Percentiles rank a stretch among this genome's conserved stretches.
These are phyloP conservation scores for Gymnodraco acuticeps DNA, from an alignment of 2,797 vertebrate genomes.

Conservation along the genomic window DNA sequence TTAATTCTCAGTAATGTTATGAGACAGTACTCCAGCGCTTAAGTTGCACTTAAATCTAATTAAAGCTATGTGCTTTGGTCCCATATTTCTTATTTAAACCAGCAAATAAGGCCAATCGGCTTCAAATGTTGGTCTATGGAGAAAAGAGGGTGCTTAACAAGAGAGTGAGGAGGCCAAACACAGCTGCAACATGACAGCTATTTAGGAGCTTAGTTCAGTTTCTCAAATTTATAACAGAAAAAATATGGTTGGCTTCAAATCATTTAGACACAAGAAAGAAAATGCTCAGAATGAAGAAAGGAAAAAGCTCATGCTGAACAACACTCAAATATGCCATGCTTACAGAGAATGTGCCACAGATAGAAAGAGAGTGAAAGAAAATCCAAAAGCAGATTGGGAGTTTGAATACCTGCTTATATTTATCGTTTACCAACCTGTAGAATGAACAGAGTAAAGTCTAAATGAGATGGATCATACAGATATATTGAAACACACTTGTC, in stretches of 20 bases:
- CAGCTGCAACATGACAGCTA: constrained; percentile 30
- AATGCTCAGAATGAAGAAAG: not conserved
- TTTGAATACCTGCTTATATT: constrained; percentile 69
- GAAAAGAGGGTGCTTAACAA: constrained; percentile 25
- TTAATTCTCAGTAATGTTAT: constrained; percentile 29
- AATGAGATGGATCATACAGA: not conserved
- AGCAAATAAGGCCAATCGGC: constrained; percentile 32
- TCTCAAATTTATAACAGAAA: constrained; percentile 3
- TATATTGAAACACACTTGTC: not conserved
- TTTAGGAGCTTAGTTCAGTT: constrained; percentile 15
- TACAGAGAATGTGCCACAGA: not conserved
- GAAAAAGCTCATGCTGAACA: not conserved
- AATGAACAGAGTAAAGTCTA: constrained; percentile 42
- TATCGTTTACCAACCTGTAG: constrained; percentile 52
- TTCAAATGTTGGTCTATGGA: constrained; percentile 32
- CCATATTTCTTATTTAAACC: constrained; percentile 35
- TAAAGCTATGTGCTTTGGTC: constrained; percentile 33
- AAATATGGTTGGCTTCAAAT: constrained; percentile 3
- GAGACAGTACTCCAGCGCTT: constrained; percentile 9
- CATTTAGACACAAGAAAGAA: constrained; percentile 18
- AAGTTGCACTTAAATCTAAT: constrained; percentile 40
- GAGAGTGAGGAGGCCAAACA: constrained; percentile 13
- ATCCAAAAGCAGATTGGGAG: constrained; percentile 23
- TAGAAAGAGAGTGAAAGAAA: not conserved
- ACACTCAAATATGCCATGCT: not conserved